Conservation (phyloP, 2,113 vertebrate genomes). For the Pongo pygmaeus region DNA sequence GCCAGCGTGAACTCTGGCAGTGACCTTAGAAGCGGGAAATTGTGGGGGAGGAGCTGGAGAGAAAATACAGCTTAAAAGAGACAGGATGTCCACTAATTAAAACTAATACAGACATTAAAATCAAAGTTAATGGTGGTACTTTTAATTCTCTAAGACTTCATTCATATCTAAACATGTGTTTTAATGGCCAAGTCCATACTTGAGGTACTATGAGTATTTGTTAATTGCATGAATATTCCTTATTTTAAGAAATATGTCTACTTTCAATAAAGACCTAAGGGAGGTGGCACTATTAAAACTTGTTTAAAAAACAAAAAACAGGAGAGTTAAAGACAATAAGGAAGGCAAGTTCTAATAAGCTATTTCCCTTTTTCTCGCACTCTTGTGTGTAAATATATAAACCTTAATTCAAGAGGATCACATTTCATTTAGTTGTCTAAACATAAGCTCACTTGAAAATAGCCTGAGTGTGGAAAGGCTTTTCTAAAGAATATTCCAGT, state of each 20-base stretch:
- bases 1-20: neutral
- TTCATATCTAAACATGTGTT: neutral
- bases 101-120: neutral
- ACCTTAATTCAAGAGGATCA: neutral
- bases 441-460: conserved; percentile 28
- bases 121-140: neutral
- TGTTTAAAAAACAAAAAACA: neutral
- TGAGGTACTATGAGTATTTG: neutral
- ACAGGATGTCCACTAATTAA: conserved; percentile 45
- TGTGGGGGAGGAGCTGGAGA: neutral
- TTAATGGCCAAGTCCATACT: neutral
- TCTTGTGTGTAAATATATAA: neutral
- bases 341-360: neutral
- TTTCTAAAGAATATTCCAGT: neutral
- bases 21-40: conserved; percentile 23
- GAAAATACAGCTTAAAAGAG: conserved; percentile 32
- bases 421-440: neutral
- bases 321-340: neutral
- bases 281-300: neutral
- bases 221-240: neutral
- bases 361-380: neutral
- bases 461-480: neutral
- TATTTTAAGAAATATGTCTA: neutral
- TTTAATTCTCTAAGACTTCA: neutral
- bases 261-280: neutral